phyloP scores from a whole-genome alignment of 2,888 invertebrate genomes.

The Xestia xanthographa region DNA sequence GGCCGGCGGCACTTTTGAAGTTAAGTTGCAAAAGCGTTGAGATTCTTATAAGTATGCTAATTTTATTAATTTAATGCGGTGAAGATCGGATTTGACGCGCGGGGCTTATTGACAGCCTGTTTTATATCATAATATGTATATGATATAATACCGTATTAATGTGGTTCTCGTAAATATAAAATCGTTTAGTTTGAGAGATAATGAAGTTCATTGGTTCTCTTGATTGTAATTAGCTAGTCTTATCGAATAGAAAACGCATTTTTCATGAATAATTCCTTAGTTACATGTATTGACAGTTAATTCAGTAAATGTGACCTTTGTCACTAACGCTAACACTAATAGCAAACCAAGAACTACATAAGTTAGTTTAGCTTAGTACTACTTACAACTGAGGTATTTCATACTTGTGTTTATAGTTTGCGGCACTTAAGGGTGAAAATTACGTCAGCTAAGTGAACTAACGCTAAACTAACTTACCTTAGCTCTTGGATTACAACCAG shows the following conservation, averaged over 20 bases:
- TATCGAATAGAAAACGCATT: neutral
- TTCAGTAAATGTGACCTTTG: neutral
- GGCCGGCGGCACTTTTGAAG: conserved; percentile 66
- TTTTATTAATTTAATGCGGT: conserved; percentile 74
- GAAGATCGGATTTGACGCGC: conserved; percentile 69
- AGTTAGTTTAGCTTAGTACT: neutral
- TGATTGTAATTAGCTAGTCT: conserved; percentile 6
- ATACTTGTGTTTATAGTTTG: neutral
- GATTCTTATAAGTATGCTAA: conserved; percentile 74
- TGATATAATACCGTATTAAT: conserved; percentile 60
- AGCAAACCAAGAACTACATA: neutral
- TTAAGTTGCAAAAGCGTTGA: conserved; percentile 68
- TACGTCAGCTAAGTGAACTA: neutral
- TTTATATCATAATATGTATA: conserved; percentile 52
- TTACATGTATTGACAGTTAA: neutral
- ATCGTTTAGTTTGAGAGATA: conserved; percentile 42
- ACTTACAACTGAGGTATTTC: neutral
- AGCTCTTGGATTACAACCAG: neutral
- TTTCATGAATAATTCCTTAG: neutral
- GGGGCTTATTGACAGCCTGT: conserved; percentile 66
- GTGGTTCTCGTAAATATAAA: conserved; percentile 58
- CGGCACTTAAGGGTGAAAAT: neutral
- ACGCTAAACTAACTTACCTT: neutral
- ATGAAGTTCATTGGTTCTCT: conserved; percentile 14
- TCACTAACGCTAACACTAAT: neutral